Evolutionary conservation across 1,140 invertebrate genomes (phyloP), one percentile per base, ranked within the genome.

Genomic region (Temnothorax nylanderi): DNA sequence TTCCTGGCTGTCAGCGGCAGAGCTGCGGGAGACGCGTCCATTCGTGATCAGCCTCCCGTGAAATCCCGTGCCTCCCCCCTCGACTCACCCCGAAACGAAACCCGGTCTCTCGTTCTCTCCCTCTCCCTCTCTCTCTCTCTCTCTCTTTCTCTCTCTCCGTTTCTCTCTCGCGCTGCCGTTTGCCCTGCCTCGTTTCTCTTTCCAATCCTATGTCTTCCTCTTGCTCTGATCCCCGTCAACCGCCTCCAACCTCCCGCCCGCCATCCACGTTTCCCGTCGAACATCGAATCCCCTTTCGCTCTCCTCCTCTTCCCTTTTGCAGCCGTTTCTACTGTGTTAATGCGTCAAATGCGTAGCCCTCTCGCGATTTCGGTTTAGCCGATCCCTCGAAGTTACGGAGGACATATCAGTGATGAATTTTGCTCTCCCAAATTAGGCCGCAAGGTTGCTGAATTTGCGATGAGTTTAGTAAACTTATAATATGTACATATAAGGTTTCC

Each of bases 1-100:
- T 95, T 95, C 95, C 94, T 95, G 93, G 94, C 95, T 95, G 95
- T 95, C 95, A 95, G 94, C 94, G 94, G 94, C 95, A 95, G 95
- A 94, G 92, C 94, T 94, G 93, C 94, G 94, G 93, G 94, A 95
- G 94, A 95, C 94, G 94, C 94, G 94, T 95, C 95, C 94, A 95
- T 95, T 95, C 94, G 94, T 94, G 94, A 94, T 91, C 93, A 93
- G 94, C 93, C 93, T 95, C 81, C 93, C 94, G 94, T 95, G 92
- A 95, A 95, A 95, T 95, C 94, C 94, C 88, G 92, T 94, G 92
- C 93, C 93, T 93, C 94, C 92, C 37, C 75, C 82, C 64, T 26
- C 78, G 87, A 87, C 88, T 92, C 91, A 91, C 91, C 93, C 93
- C 92, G 90, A 92, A 94, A 92, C 92, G 93, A 93, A 93, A 93